Evolutionary conservation across 2,113 vertebrate genomes (phyloP).

Genomic region (Pelvicachromis taeniatus): DNA sequence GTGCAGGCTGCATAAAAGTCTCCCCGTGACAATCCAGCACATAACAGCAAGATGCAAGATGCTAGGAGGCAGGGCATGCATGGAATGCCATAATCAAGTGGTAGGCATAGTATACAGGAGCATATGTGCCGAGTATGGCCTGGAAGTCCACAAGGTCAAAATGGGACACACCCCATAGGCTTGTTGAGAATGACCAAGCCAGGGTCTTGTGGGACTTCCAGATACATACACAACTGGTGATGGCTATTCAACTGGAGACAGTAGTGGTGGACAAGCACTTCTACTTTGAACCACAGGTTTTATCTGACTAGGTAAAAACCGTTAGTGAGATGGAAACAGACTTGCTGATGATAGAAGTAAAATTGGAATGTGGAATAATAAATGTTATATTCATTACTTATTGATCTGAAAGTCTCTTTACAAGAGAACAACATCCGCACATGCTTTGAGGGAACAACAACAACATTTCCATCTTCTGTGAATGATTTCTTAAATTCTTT

Average conservation of each 20-base stretch:
- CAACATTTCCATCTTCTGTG: not conserved
- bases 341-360: slow-evolving; percentile 3
- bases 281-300: not conserved
- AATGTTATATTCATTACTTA: slow-evolving; percentile 11
- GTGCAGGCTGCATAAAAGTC: not conserved
- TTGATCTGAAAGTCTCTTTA: not conserved
- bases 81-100: not conserved
- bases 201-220: not conserved
- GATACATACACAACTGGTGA: not conserved
- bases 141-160: not conserved
- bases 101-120: not conserved
- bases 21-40: not conserved
- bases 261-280: not conserved
- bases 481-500: not conserved
- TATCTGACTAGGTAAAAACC: not conserved
- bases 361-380: slow-evolving; percentile 11
- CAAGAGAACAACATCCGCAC: not conserved
- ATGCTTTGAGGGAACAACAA: not conserved
- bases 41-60: not conserved
- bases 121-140: not conserved
- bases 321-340: not conserved
- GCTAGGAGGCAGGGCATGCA: not conserved
- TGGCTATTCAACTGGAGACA: not conserved
- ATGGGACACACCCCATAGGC: not conserved
- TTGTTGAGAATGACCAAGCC: not conserved